Evolutionary conservation across 1,140 invertebrate species (phyloP).

Genomic region (Gyrodactylus salaris): DNA sequence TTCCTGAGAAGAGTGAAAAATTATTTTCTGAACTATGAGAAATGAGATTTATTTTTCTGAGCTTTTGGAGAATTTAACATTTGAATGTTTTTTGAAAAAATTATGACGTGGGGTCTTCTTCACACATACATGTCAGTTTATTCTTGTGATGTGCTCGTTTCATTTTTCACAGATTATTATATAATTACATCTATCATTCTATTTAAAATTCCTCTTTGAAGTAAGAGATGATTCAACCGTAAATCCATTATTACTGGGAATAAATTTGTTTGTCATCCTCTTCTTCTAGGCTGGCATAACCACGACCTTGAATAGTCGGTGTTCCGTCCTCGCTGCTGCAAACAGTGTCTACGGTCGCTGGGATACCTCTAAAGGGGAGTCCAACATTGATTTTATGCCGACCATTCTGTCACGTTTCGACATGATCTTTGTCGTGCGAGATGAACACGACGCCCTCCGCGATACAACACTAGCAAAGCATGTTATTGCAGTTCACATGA

Average conservation of each 20-base stretch:
- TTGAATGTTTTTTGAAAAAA: too few relatives aligned
- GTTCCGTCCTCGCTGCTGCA: constrained; percentile 82
- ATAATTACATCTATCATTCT: too few relatives aligned
- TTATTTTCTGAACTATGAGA: too few relatives aligned
- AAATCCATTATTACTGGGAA: too few relatives aligned
- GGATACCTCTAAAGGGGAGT: constrained; percentile 81
- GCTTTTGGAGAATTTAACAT: too few relatives aligned
- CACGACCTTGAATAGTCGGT: constrained; percentile 81
- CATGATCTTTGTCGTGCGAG: constrained; percentile 97
- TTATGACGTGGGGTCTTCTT: too few relatives aligned
- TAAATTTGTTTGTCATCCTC: constrained; percentile 16
- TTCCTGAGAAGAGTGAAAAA: too few relatives aligned
- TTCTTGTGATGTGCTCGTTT: neutral
- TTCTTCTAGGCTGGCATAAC: constrained; percentile 56
- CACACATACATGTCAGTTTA: too few relatives aligned
- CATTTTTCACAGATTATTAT: too few relatives aligned
- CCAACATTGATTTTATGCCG: constrained; percentile 96
- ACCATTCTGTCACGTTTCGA: constrained; percentile 98
- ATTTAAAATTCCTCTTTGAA: too few relatives aligned
- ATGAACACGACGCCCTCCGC: constrained; percentile 52
- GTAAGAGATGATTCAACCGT: neutral
- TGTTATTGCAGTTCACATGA: constrained; percentile 76
- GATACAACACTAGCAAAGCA: constrained; percentile 78
- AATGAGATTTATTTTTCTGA: too few relatives aligned
- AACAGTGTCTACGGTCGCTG: constrained; percentile 90